A percentile compares a stretch with the other conserved stretches of the same genome.
phyloP scores from a whole-genome alignment of 1,140 invertebrate genomes.

The Monomorium pharaonis region DNA sequence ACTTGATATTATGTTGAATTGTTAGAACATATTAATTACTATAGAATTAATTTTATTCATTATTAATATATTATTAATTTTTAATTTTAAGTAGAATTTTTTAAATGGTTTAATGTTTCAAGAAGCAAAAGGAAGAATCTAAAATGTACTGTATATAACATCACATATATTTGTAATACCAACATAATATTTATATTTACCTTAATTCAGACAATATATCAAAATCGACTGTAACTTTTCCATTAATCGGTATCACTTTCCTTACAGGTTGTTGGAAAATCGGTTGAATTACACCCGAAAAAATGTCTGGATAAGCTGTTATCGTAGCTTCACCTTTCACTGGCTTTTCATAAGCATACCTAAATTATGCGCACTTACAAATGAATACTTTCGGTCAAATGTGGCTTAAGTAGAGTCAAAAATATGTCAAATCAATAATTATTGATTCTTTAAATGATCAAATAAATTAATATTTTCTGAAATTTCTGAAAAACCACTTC shows the following conservation, averaged over 20 bases:
- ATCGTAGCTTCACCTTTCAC: slow-evolving; percentile 92
- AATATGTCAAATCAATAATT: neutral
- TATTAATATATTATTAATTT: no score
- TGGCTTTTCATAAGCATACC: slow-evolving; percentile 93
- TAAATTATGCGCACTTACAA: slow-evolving; percentile 75
- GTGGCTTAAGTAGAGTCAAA: neutral
- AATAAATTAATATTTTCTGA: neutral
- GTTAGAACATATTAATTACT: no score
- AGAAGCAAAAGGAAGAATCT: neutral
- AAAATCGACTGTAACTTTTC: slow-evolving; percentile 91
- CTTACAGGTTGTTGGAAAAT: slow-evolving; percentile 90
- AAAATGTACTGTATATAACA: neutral
- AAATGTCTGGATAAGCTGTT: slow-evolving; percentile 91
- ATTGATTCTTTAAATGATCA: neutral
- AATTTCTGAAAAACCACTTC: neutral
- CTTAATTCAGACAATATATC: slow-evolving; percentile 90
- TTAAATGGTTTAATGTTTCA: neutral
- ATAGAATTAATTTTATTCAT: no score
- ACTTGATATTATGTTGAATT: no score
- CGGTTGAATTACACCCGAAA: slow-evolving; percentile 91
- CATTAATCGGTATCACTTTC: slow-evolving; percentile 93
- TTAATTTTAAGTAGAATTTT: neutral
- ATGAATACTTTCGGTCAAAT: slow-evolving; percentile 62
- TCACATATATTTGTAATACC: neutral
- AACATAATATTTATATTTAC: slow-evolving; percentile 75